Percentiles rank a stretch among this genome's conserved stretches.
Conservation (phyloP, 1,140 invertebrate species). For the Catajapyx aquilonaris region DNA sequence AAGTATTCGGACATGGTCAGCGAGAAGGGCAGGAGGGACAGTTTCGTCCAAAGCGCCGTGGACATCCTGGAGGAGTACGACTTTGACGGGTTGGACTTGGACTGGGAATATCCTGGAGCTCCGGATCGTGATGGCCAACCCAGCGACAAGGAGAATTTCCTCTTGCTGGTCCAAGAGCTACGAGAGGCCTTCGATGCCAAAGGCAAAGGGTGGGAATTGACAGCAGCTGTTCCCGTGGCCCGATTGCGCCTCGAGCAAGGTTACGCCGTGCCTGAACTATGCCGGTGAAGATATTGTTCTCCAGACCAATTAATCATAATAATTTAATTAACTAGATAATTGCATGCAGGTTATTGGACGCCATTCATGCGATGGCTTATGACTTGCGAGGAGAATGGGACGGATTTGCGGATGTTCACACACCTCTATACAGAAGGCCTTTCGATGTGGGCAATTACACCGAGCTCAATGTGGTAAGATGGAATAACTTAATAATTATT, state of each 20-base stretch:
- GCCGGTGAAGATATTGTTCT: background rate
- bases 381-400: conserved; percentile 27
- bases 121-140: background rate
- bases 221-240: conserved; percentile 14
- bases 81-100: conserved; percentile 38
- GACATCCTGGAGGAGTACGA: conserved; percentile 27
- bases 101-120: conserved; percentile 31
- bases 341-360: conserved; percentile 14
- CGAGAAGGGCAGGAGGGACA: conserved; percentile 14
- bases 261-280: conserved; percentile 13
- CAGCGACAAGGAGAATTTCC: background rate
- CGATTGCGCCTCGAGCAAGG: conserved; percentile 14
- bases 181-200: conserved; percentile 11
- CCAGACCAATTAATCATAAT: too few relatives aligned
- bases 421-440: conserved; percentile 15
- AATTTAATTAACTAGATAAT: too few relatives aligned
- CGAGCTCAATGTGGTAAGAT: conserved; percentile 21
- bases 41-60: conserved; percentile 28
- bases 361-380: conserved; percentile 22
- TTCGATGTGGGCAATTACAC: conserved; percentile 17
- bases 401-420: conserved; percentile 19
- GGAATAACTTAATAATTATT: too few relatives aligned
- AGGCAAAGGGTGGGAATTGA: conserved; percentile 10
- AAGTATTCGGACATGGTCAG: conserved; percentile 26
- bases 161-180: conserved; percentile 9